Evolutionary conservation across 1,140 invertebrate genomes (phyloP).

Genomic region (Drosophila teissieri): DNA sequence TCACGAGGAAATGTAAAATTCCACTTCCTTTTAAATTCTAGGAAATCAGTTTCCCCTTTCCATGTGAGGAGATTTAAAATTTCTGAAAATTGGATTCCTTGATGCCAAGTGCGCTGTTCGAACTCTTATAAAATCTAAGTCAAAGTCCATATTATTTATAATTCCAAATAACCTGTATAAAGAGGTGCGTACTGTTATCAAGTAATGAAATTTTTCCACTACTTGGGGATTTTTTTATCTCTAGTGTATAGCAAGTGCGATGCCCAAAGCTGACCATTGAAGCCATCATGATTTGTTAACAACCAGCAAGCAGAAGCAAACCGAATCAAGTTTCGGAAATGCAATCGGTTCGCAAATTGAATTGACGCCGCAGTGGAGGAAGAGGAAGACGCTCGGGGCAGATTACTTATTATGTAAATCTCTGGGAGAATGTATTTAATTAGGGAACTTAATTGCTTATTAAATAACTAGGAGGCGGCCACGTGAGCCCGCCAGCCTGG

Average conservation of each 20-base stretch:
- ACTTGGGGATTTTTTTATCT: too few relatives aligned
- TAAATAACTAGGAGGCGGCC: constrained; percentile 58
- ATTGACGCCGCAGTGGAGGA: constrained; percentile 23
- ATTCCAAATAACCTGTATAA: neutral
- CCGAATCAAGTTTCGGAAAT: neutral
- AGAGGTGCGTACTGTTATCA: neutral
- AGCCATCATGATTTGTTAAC: constrained; percentile 24
- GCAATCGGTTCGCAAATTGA: neutral
- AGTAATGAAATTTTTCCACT: too few relatives aligned
- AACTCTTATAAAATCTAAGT: neutral
- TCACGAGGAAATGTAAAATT: neutral
- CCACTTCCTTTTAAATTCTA: neutral
- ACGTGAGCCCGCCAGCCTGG: constrained; percentile 24
- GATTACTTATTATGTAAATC: constrained; percentile 64
- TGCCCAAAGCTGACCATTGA: neutral
- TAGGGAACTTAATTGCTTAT: constrained; percentile 73
- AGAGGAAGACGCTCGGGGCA: neutral
- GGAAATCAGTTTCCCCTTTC: neutral
- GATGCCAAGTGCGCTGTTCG: neutral
- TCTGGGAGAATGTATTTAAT: constrained; percentile 39
- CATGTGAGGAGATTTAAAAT: too few relatives aligned
- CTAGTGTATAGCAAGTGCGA: neutral
- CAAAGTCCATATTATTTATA: too few relatives aligned
- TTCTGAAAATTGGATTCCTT: neutral
- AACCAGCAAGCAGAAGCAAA: neutral